These are phyloP conservation scores for Campopleginae sp. DNA, from an alignment of 2,888 invertebrate genomes.

Conservation along the genomic window DNA sequence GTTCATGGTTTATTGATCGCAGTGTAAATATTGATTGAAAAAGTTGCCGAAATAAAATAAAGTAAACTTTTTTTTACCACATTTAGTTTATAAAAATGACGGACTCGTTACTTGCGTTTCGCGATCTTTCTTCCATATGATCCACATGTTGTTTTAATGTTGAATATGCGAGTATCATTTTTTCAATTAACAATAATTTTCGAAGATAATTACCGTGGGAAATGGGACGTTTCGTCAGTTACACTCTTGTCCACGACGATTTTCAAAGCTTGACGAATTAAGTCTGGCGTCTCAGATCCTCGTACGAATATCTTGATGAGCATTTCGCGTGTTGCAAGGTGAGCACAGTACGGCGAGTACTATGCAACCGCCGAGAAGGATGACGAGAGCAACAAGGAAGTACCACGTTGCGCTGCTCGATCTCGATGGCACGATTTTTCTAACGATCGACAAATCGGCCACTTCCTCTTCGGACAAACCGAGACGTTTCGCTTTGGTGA, in stretches of 20 bases:
- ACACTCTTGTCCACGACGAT: conserved; percentile 4
- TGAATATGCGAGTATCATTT: neutral
- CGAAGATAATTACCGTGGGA: conserved; percentile 49
- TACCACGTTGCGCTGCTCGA: conserved; percentile 71
- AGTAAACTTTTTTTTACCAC: neutral
- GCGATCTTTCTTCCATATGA: neutral
- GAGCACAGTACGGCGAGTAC: conserved; percentile 75
- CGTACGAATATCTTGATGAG: conserved; percentile 66
- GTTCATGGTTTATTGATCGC: neutral
- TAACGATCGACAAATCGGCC: conserved; percentile 74
- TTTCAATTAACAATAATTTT: neutral
- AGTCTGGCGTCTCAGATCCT: conserved; percentile 46
- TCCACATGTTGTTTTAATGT: neutral
- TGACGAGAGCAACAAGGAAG: conserved; percentile 70
- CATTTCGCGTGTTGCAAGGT: conserved; percentile 72
- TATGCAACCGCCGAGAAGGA: conserved; percentile 73
- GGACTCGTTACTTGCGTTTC: neutral
- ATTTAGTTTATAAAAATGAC: neutral
- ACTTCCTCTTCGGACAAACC: conserved; percentile 76
- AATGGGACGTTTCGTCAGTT: conserved; percentile 28
- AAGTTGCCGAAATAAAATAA: neutral
- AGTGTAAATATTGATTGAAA: neutral
- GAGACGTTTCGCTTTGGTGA: conserved; percentile 75
- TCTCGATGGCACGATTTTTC: conserved; percentile 74
- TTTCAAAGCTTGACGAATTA: conserved; percentile 6